A percentile compares a stretch with the other conserved stretches of the same genome.
phyloP scores from a whole-genome alignment of 2,888 invertebrate genomes.

The Caenorhabditis angaria region DNA sequence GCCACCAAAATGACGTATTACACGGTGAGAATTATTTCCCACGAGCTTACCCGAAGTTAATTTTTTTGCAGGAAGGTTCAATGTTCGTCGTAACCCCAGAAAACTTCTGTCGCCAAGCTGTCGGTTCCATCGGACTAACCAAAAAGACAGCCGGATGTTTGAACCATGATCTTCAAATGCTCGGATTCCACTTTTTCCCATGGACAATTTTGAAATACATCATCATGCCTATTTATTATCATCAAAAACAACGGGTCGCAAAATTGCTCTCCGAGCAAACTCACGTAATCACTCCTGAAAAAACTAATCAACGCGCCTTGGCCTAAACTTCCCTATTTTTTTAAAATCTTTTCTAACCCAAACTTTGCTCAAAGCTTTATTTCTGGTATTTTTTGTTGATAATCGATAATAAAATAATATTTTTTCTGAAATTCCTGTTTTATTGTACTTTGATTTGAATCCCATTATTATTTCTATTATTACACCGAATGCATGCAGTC shows the following conservation, averaged over 20 bases:
- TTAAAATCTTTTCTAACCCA: neutral
- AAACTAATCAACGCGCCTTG: neutral
- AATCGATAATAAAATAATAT: too few species aligned
- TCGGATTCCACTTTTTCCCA: slow-evolving; percentile 66
- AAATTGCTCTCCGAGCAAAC: slow-evolving; percentile 8
- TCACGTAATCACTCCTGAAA: neutral
- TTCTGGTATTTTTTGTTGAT: neutral
- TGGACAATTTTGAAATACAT: slow-evolving; percentile 68
- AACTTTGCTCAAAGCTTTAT: neutral
- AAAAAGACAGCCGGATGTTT: slow-evolving; percentile 67
- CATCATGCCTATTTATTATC: slow-evolving; percentile 70
- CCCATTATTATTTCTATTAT: too few species aligned
- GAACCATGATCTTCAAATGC: slow-evolving; percentile 70
- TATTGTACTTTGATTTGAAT: too few species aligned
- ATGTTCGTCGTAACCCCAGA: slow-evolving; percentile 69
- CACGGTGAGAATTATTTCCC: slow-evolving; percentile 48
- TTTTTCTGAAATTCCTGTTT: too few species aligned
- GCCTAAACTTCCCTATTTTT: neutral
- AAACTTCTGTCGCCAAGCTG: slow-evolving; percentile 65
- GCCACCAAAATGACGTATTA: slow-evolving; percentile 72
- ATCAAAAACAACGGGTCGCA: slow-evolving; percentile 61
- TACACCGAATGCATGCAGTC: too few species aligned
- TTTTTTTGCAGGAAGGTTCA: slow-evolving; percentile 55
- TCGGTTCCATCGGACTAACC: slow-evolving; percentile 62
- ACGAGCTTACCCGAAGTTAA: too few species aligned